Percentiles rank a stretch among this genome's conserved stretches.
Evolutionary conservation across 2,797 vertebrate genomes (phyloP).

Genomic region (Takifugu rubripes): DNA sequence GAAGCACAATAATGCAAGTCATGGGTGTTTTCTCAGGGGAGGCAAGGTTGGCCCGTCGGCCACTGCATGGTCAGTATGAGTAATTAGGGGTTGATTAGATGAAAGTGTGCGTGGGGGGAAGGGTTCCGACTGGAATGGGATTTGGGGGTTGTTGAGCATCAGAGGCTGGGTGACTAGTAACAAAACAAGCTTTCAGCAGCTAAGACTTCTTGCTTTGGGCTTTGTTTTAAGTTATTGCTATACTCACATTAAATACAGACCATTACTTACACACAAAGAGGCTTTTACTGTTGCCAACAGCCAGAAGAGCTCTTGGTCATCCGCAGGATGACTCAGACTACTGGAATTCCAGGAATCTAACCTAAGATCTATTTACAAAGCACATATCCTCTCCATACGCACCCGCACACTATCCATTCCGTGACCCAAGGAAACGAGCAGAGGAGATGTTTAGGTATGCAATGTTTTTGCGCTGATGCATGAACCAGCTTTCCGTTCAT

Average conservation of each 20-base stretch:
- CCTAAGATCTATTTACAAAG: constrained; percentile 80
- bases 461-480: constrained; percentile 33
- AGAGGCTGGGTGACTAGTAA: constrained; percentile 33
- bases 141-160: constrained; percentile 66
- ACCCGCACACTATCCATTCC: constrained; percentile 46
- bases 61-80: constrained; percentile 63
- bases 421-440: constrained; percentile 7
- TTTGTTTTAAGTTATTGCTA: constrained; percentile 40
- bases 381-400: constrained; percentile 66
- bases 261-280: constrained; percentile 1
- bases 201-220: constrained; percentile 16
- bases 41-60: constrained; percentile 34
- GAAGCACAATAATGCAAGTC: constrained; percentile 21
- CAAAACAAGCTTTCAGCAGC: constrained; percentile 47
- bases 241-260: constrained; percentile 62
- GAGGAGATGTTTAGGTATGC: constrained; percentile 18
- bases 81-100: constrained; percentile 77
- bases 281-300: constrained; percentile 35
- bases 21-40: constrained; percentile 22
- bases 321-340: constrained; percentile 63
- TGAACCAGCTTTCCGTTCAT: constrained; percentile 37
- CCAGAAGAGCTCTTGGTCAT: constrained; percentile 54
- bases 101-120: constrained; percentile 67
- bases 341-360: constrained; percentile 77
- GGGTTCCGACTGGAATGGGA: constrained; percentile 57